Evolutionary conservation across 2,888 invertebrate species (phyloP).

Genomic region (Lasioglossum villosulum): DNA sequence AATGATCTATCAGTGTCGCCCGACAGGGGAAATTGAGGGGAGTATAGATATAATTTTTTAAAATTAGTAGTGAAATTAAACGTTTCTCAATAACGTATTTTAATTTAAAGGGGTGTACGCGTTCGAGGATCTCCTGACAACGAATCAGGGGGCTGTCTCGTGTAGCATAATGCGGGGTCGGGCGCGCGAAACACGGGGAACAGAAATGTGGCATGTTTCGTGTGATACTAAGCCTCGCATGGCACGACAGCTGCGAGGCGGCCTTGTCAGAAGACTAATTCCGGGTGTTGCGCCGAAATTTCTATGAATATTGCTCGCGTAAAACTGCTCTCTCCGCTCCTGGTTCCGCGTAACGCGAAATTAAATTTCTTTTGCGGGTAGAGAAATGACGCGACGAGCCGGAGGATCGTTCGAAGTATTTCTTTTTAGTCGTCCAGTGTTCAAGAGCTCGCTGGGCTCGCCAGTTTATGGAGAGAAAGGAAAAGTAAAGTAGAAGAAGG

Average conservation of each 20-base stretch:
- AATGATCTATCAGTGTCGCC: no score
- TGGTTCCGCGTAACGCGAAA: conserved; percentile 34
- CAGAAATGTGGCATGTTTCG: conserved; percentile 64
- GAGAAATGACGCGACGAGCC: background rate
- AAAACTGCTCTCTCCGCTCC: conserved; percentile 32
- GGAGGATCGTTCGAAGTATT: conserved; percentile 19
- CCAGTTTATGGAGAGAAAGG: background rate
- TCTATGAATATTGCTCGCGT: conserved; percentile 36
- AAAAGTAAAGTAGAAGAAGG: background rate
- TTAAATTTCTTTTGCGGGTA: conserved; percentile 37
- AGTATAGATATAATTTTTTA: background rate
- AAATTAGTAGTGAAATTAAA: background rate
- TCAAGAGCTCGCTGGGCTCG: background rate
- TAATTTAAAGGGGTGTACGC: background rate
- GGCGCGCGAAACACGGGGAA: conserved; percentile 54
- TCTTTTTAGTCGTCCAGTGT: background rate
- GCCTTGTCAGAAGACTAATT: conserved; percentile 55
- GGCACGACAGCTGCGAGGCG: conserved; percentile 48
- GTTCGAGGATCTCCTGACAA: background rate
- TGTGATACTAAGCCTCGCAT: conserved; percentile 59
- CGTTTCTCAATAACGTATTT: background rate
- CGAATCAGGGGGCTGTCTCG: conserved; percentile 42
- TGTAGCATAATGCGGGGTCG: conserved; percentile 53
- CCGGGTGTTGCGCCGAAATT: conserved; percentile 41
- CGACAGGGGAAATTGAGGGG: no score